A percentile compares a stretch with the other conserved stretches of the same genome.
phyloP scores from a whole-genome alignment of 2,888 invertebrate species.

The Platycnemis pennipes region DNA sequence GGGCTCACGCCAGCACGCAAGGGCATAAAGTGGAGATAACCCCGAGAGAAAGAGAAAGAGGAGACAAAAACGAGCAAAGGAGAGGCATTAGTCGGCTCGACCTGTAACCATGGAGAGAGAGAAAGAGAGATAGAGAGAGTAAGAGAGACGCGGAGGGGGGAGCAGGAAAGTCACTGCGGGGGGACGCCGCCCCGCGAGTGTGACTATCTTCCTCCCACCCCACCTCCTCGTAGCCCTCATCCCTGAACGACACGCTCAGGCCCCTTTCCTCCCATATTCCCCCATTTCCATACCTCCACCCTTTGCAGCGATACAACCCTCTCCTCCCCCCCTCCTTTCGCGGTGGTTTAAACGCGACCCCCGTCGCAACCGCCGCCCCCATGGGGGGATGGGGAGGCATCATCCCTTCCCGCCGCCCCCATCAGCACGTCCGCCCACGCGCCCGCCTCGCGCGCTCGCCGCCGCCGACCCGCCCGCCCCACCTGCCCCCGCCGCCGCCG shows the following conservation, averaged over 20 bases:
- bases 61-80: constrained; percentile 51
- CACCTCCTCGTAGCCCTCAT: background rate
- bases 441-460: background rate
- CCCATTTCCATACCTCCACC: constrained; percentile 10
- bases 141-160: background rate
- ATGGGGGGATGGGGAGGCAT: background rate
- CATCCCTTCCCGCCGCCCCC: background rate
- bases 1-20: constrained; percentile 56
- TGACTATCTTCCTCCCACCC: constrained; percentile 37
- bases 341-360: background rate
- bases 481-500: background rate
- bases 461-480: constrained; percentile 37
- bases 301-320: background rate
- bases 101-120: background rate
- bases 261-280: background rate
- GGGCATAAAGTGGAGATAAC: constrained; percentile 64
- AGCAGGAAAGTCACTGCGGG: background rate
- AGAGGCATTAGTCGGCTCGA: constrained; percentile 53
- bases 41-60: constrained; percentile 48
- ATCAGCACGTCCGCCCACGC: background rate
- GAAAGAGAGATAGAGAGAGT: background rate
- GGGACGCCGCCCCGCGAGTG: constrained; percentile 51
- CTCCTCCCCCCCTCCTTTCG: background rate
- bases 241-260: constrained; percentile 2
- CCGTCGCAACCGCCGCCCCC: constrained; percentile 20